Evolutionary conservation across 1,140 invertebrate genomes (phyloP).

Genomic region (Euschistus heros): DNA sequence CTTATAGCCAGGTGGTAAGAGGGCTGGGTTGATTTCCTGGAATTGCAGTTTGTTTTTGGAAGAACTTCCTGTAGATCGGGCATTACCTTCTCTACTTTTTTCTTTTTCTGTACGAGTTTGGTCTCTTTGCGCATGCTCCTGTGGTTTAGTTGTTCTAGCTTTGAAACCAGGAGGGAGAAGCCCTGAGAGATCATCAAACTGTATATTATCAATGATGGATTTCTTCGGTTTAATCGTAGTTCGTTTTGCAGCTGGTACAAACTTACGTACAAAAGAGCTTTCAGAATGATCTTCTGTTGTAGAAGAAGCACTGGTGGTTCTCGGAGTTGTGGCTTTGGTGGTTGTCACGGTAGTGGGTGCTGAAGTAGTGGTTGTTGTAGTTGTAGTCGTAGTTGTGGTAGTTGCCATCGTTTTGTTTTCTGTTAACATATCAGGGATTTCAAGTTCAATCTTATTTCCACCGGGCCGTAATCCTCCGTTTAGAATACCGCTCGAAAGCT

Average conservation of each 20-base stretch:
- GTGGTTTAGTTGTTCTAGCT: slow-evolving; percentile 38
- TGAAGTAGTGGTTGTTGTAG: slow-evolving; percentile 34
- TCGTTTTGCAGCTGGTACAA: slow-evolving; percentile 45
- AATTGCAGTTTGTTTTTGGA: slow-evolving; percentile 37
- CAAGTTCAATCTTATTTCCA: slow-evolving; percentile 36
- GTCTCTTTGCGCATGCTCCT: slow-evolving; percentile 30
- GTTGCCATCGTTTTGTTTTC: slow-evolving; percentile 39
- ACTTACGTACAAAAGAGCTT: slow-evolving; percentile 49
- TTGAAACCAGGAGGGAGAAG: slow-evolving; percentile 49
- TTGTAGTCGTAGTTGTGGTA: slow-evolving; percentile 22
- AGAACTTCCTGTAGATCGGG: slow-evolving; percentile 25
- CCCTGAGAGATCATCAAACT: slow-evolving; percentile 46
- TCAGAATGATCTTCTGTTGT: slow-evolving; percentile 39
- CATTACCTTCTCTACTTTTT: slow-evolving; percentile 19
- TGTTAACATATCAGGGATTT: slow-evolving; percentile 42
- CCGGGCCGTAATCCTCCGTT: slow-evolving; percentile 44
- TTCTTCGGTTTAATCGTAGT: slow-evolving; percentile 37
- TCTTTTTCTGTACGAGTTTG: slow-evolving; percentile 25
- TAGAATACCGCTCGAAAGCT: slow-evolving; percentile 62
- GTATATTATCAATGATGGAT: slow-evolving; percentile 42
- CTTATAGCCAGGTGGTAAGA: slow-evolving; percentile 55
- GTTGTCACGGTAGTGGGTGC: slow-evolving; percentile 32
- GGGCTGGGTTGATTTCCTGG: slow-evolving; percentile 44
- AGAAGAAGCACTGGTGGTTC: slow-evolving; percentile 33
- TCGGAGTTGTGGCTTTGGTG: slow-evolving; percentile 26